These are phyloP conservation scores for Chanos chanos DNA, from an alignment of 2,797 vertebrate genomes.

Conservation along the genomic window DNA sequence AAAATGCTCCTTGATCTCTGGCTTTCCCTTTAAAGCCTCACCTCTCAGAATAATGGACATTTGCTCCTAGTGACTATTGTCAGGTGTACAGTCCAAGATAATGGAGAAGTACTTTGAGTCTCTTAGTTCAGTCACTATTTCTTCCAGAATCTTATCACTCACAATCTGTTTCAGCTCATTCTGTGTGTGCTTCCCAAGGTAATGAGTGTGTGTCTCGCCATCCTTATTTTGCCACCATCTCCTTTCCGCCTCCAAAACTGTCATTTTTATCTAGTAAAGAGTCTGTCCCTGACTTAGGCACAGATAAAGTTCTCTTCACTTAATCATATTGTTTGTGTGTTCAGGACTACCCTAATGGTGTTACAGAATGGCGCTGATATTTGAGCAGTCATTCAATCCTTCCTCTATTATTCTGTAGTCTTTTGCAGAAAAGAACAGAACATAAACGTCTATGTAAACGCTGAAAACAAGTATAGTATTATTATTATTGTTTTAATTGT, in stretches of 20 bases:
- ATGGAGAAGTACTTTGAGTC: slow-evolving; percentile 24
- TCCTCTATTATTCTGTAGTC: too few species aligned
- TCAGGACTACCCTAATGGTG: slow-evolving; percentile 18
- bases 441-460: too few species aligned
- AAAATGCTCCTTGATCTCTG: slow-evolving; percentile 33
- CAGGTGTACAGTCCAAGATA: slow-evolving; percentile 29
- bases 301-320: too few species aligned
- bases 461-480: too few species aligned
- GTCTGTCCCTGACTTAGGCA: too few species aligned
- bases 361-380: slow-evolving; percentile 23
- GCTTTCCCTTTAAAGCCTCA: slow-evolving; percentile 8
- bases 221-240: slow-evolving; percentile 18
- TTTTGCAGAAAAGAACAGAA: too few species aligned
- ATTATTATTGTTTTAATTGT: too few species aligned
- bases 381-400: slow-evolving; percentile 3
- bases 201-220: slow-evolving; percentile 7
- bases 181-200: slow-evolving; percentile 12
- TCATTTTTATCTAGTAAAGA: slow-evolving; percentile 25
- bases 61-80: slow-evolving; percentile 34
- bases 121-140: slow-evolving; percentile 22
- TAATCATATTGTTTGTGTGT: too few species aligned
- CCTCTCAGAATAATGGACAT: slow-evolving; percentile 20
- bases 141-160: slow-evolving; percentile 13
- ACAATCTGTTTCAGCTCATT: slow-evolving; percentile 33
- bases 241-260: slow-evolving; percentile 19